These are phyloP conservation scores for Sminthopsis crassicaudata DNA, from an alignment of 2,113 vertebrate genomes.

Conservation along the genomic window DNA sequence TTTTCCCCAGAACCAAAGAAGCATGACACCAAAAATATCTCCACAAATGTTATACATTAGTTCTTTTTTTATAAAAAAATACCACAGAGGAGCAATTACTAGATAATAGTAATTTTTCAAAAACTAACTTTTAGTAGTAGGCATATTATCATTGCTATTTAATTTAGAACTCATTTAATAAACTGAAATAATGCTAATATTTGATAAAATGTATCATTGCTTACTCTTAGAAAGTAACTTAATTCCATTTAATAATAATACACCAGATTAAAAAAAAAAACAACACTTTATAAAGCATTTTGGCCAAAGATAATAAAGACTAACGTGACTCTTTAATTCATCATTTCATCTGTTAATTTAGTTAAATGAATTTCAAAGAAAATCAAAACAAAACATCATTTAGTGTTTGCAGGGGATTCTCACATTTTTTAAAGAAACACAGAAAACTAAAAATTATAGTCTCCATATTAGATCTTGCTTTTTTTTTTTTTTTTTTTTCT, in stretches of 20 bases:
- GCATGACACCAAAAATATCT: background rate
- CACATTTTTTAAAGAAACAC: background rate
- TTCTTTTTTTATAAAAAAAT: background rate
- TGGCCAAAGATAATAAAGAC: conserved; percentile 27
- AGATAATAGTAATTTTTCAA: background rate
- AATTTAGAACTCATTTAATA: background rate
- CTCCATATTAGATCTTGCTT: too few relatives aligned
- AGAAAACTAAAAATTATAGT: background rate
- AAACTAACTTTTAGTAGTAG: background rate
- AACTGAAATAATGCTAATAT: background rate
- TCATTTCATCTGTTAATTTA: conserved; percentile 21
- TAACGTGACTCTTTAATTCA: background rate
- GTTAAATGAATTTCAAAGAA: conserved; percentile 18
- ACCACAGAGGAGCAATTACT: background rate
- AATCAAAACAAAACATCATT: background rate
- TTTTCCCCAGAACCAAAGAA: background rate
- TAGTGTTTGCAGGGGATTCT: background rate
- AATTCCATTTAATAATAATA: conserved; percentile 13
- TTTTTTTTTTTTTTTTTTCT: too few relatives aligned
- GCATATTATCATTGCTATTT: background rate
- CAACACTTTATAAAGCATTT: conserved; percentile 15
- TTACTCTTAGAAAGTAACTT: background rate
- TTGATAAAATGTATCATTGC: accelerated
- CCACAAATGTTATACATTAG: background rate
- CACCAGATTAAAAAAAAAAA: conserved; percentile 50